Conservation (phyloP, 2,113 vertebrate species). For the Perognathus longimembris region DNA sequence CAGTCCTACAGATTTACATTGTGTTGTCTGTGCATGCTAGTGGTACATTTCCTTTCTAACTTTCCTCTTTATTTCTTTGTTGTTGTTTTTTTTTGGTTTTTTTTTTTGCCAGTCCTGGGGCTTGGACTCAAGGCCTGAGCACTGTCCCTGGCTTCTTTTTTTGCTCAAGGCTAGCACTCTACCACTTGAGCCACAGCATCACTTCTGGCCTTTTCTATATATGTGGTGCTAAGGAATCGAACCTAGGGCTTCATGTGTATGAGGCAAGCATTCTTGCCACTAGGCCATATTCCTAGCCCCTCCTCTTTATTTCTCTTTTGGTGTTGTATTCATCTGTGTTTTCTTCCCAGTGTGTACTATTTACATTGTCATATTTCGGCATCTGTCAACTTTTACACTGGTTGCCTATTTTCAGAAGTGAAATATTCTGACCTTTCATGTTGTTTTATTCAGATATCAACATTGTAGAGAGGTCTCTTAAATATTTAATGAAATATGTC, state of each 20-base stretch:
- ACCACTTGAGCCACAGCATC: too few relatives aligned
- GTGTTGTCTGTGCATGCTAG: not conserved
- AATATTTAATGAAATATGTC: conserved; percentile 19
- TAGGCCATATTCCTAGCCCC: too few relatives aligned
- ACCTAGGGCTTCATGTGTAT: too few relatives aligned
- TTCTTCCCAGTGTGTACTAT: not conserved
- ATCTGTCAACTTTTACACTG: conserved; percentile 40
- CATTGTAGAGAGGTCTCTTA: not conserved
- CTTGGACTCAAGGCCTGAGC: too few relatives aligned
- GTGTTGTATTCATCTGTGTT: conserved; percentile 15
- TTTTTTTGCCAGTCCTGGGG: too few relatives aligned
- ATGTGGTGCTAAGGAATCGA: too few relatives aligned
- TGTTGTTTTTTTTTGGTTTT: too few relatives aligned
- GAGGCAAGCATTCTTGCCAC: too few relatives aligned
- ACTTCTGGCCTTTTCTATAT: too few relatives aligned
- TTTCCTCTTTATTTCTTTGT: not conserved
- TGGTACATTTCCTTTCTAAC: not conserved
- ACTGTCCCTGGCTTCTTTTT: too few relatives aligned
- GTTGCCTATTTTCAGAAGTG: conserved; percentile 48
- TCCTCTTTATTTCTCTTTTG: not conserved
- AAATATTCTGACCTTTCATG: conserved; percentile 7
- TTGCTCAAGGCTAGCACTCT: too few relatives aligned
- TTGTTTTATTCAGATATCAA: conserved; percentile 45
- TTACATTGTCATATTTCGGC: conserved; percentile 42
- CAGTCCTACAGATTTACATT: not conserved